Conservation (phyloP, 2,888 invertebrate genomes). For the Nomada hirtipes region DNA sequence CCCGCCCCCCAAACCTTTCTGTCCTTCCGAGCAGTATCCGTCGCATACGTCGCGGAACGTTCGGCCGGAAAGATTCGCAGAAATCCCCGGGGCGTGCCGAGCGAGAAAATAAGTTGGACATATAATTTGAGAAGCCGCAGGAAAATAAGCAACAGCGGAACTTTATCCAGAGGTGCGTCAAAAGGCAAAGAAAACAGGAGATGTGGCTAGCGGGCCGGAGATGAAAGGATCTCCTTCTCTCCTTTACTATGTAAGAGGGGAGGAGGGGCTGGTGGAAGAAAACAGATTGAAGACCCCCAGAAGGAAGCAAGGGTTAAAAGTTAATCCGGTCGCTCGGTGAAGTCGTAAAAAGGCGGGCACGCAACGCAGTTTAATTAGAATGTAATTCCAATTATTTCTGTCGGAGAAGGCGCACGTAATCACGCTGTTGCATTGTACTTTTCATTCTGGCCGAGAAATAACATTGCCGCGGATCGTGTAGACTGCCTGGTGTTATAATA, state of each 20-base stretch:
- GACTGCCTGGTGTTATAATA: neutral
- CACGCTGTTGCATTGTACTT: neutral
- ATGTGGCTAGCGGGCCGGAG: slow-evolving; percentile 56
- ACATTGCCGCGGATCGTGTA: neutral
- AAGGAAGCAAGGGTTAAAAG: slow-evolving; percentile 66
- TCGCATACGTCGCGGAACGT: slow-evolving; percentile 58
- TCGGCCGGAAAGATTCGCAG: slow-evolving; percentile 63
- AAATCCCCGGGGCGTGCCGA: slow-evolving; percentile 66
- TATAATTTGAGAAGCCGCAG: slow-evolving; percentile 75
- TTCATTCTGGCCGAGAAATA: neutral
- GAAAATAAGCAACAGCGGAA: slow-evolving; percentile 67
- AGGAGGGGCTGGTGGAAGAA: slow-evolving; percentile 3
- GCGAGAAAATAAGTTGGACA: slow-evolving; percentile 76
- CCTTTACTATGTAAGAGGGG: slow-evolving; percentile 10
- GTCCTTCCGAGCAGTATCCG: slow-evolving; percentile 11
- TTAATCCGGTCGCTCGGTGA: slow-evolving; percentile 59
- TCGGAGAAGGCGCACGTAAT: neutral
- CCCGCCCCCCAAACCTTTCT: slow-evolving; percentile 10
- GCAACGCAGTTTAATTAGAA: slow-evolving; percentile 59
- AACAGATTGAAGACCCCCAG: slow-evolving; percentile 21
- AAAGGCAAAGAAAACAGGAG: slow-evolving; percentile 62
- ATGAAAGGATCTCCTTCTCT: slow-evolving; percentile 63
- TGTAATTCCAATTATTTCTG: slow-evolving; percentile 55
- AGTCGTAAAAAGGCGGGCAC: slow-evolving; percentile 23
- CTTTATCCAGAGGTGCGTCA: slow-evolving; percentile 59